Evolutionary conservation across 2,888 invertebrate species (phyloP), one percentile per base, ranked within the genome.

Genomic region (Fragum whitleyi): DNA sequence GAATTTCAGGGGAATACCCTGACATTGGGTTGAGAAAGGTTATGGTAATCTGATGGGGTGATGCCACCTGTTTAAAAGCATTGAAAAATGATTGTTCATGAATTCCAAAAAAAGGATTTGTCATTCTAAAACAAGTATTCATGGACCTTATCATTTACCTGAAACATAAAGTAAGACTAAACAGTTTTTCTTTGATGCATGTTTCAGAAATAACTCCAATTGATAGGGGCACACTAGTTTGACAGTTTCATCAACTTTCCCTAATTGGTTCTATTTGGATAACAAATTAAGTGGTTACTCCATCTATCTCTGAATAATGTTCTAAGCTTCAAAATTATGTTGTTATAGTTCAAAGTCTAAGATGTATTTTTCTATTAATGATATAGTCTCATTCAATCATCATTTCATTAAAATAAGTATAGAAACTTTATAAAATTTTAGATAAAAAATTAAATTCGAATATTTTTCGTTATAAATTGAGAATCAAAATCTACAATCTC

Each of bases 231-330:
- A 47, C 57, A 47, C 47, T 5, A n/a, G 21, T 65, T 65, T 65
- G 65, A 65, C 65, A 65, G 65, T 65, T 65, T 65, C 65, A 65
- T 42, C 65, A 65, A 65, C 65, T 65, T 65, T 65, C 65, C 14
- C 23, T 42, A 65, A 65, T 39, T 65, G 65, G 65, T 21, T 23
- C 23, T 42, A 28, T 23, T 65, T 2, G 23, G 42, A 3, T 65
- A 23, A 6, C 14, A 11, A 57, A 23, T 65, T 23, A 1, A 19
- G 23, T 3, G 0, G n/a, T 2, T 65, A n/a, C n/a, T n/a, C n/a
- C n/a, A n/a, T n/a, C n/a, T 23, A 9, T 32, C 29, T 47, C 21
- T 42, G 23, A 65, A 65, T 65, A 65, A 14, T 65, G 65, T 65
- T 65, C 65, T n/a, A n/a, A n/a, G n/a, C n/a, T n/a, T n/a, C n/a